Conservation (phyloP, 2,888 invertebrate genomes). For the Drosophila leonis region DNA sequence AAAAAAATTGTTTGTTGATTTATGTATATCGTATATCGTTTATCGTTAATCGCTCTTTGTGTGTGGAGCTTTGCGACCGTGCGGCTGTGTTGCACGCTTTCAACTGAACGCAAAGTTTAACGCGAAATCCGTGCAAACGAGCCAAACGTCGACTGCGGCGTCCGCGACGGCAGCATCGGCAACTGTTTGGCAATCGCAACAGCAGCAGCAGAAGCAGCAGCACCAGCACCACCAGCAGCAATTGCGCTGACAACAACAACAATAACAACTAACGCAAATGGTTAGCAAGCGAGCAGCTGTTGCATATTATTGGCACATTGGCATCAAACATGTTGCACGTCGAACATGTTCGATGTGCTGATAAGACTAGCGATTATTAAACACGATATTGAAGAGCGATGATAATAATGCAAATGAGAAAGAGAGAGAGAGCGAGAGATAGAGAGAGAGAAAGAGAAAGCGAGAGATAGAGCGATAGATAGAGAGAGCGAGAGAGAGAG, state of each 20-base stretch:
- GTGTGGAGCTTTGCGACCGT: constrained; percentile 64
- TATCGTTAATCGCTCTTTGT: constrained; percentile 41
- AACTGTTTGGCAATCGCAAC: constrained; percentile 55
- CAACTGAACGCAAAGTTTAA: constrained; percentile 72
- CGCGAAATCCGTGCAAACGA: constrained; percentile 71
- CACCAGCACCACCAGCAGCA: constrained; percentile 14
- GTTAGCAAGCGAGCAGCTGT: constrained; percentile 44
- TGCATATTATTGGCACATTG: constrained; percentile 75
- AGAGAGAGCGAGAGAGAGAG: too few species aligned
- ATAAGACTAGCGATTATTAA: constrained; percentile 46
- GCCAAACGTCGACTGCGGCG: constrained; percentile 29
- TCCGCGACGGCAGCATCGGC: constrained; percentile 41
- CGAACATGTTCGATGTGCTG: constrained; percentile 69
- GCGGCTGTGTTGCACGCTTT: constrained; percentile 79
- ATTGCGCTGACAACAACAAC: constrained; percentile 27
- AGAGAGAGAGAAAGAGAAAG: neutral
- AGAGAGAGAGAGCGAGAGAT: neutral
- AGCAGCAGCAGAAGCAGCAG: constrained; percentile 18
- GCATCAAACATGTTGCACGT: constrained; percentile 54
- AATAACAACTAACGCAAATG: constrained; percentile 28
- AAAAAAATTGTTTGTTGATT: constrained; percentile 1
- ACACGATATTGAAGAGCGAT: neutral
- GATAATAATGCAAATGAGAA: neutral
- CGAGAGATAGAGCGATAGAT: neutral
- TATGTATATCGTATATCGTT: constrained; percentile 19